These are phyloP conservation scores for Muscina levida DNA, from an alignment of 2,888 invertebrate species.

Conservation along the genomic window DNA sequence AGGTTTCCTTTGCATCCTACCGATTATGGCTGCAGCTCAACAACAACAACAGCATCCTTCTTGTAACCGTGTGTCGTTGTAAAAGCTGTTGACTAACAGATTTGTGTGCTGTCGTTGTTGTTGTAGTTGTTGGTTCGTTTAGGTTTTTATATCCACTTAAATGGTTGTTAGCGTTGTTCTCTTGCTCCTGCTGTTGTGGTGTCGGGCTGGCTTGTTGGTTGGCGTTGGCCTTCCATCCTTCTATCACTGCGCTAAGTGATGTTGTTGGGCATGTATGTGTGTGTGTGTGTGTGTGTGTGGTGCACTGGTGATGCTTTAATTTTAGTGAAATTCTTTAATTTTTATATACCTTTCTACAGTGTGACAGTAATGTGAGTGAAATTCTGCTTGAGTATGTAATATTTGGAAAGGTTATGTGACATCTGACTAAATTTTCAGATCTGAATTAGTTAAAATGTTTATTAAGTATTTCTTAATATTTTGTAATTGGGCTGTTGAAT, in stretches of 20 bases:
- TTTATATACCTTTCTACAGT: slow-evolving; percentile 29
- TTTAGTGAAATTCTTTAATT: slow-evolving; percentile 42
- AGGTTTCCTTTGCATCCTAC: neutral
- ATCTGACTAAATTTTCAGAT: too few species aligned
- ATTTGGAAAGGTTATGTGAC: too few species aligned
- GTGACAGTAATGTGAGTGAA: too few species aligned
- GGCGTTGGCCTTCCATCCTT: neutral
- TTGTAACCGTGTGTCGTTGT: slow-evolving; percentile 11
- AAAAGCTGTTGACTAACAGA: slow-evolving; percentile 46
- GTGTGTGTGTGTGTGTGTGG: too few species aligned
- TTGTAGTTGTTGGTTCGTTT: slow-evolving; percentile 25
- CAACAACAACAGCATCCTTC: neutral
- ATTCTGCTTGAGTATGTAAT: slow-evolving; percentile 2
- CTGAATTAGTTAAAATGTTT: too few species aligned
- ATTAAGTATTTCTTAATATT: too few species aligned
- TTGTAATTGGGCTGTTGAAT: too few species aligned
- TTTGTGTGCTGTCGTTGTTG: slow-evolving; percentile 20
- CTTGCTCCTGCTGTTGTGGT: neutral
- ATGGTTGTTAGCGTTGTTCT: slow-evolving; percentile 36
- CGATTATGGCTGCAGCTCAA: neutral
- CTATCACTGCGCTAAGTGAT: neutral
- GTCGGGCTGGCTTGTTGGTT: neutral
- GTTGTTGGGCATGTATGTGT: neutral
- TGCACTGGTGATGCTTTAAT: slow-evolving; percentile 21
- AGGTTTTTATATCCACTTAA: slow-evolving; percentile 59